Percentiles rank a stretch among this genome's conserved stretches.
These are phyloP conservation scores for Macropus fuliginosus DNA, from an alignment of 2,797 vertebrate genomes.

Conservation along the genomic window DNA sequence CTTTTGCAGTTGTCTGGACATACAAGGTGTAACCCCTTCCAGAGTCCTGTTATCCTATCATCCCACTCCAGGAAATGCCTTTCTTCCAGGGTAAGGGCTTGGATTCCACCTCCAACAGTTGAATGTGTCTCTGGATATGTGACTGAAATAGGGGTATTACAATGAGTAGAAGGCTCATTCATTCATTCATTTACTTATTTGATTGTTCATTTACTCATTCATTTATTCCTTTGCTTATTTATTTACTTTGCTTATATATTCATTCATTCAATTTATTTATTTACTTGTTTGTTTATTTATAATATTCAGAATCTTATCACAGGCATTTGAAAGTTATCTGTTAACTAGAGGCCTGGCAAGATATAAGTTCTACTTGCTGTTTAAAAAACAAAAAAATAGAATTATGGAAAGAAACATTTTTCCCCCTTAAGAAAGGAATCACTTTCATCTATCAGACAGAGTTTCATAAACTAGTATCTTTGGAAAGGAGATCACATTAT, in stretches of 20 bases:
- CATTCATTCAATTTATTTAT: neutral
- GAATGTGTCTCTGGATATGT: neutral
- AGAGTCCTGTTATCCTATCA: neutral
- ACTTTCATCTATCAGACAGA: neutral
- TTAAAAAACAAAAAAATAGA: neutral
- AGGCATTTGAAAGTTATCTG: neutral
- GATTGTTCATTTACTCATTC: neutral
- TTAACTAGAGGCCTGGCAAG: neutral
- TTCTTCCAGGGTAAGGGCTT: neutral
- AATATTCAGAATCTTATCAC: neutral
- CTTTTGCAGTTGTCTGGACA: neutral
- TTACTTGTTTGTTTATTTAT: neutral
- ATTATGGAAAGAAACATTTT: neutral
- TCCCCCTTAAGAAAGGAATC: neutral
- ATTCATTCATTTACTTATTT: neutral
- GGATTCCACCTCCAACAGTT: neutral
- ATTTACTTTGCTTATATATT: neutral
- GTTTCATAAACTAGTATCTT: neutral
- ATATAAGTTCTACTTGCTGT: neutral
- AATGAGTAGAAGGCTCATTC: neutral
- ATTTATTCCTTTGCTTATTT: neutral
- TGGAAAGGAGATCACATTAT: neutral
- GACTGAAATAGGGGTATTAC: neutral
- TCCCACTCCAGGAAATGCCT: neutral
- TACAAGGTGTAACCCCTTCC: neutral